Evolutionary conservation across 2,113 vertebrate genomes (phyloP), one percentile per base, ranked within the genome.

Genomic region (Spizaetus ornatus): DNA sequence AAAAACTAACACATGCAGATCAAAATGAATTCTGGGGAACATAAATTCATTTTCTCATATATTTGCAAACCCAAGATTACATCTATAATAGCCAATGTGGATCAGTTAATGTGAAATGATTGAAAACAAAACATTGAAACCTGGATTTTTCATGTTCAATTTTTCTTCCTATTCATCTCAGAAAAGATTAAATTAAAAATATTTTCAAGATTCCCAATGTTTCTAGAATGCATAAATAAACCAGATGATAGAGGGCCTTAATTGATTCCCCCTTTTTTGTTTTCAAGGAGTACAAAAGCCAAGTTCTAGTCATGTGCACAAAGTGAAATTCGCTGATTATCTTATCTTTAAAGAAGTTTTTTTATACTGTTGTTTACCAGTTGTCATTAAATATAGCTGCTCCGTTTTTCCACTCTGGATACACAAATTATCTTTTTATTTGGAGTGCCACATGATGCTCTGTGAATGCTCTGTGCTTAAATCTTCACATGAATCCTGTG

Each of bases 231-330:
- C 7, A 76, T 14, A 88, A 81, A 89, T 85, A 83, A 87, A 78
- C 0, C 1, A 65, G 8, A 70, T 56, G 20, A 8, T n/a, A 82
- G 18, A 66, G 2, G 3, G 9, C 9, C 34, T 61, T 74, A 78
- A 77, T 3, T 40, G 40, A 65, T 6, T 1, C 6, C 10, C 2
- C 2, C 1, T 3, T 9, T 6, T 4, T 5, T 27, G 19, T 66
- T 63, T 55, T 25, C 25, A 55, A 70, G 22, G 9, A 40, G 1
- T 65, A 84, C 18, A 62, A 90, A 67, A 34, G 2, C 4, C 26
- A 85, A 58, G 10, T 56, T 55, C 17, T 45, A 73, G 16, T 31
- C 25, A 50, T 55, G 36, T 4, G 3, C 8, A 52, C 6, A 53
- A 77, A 56, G 11, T n/a, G 4, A 91, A 94, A 76, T 69, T 61